Percentiles rank a stretch among this genome's conserved stretches.
Evolutionary conservation across 2,888 invertebrate genomes (phyloP).

Genomic region (Lithophane socia): DNA sequence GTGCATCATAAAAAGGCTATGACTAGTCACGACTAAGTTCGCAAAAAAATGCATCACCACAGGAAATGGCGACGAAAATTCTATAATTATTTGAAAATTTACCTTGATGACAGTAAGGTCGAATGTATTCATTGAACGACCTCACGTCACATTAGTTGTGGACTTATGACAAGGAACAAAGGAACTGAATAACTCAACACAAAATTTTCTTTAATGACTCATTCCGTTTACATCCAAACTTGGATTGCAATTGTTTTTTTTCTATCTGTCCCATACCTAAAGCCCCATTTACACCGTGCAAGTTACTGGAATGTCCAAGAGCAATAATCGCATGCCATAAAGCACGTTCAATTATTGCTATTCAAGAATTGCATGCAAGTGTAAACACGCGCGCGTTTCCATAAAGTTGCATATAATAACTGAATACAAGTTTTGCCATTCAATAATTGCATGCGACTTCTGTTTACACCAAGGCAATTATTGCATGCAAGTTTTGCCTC

Average conservation of each 20-base stretch:
- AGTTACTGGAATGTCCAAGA: no score
- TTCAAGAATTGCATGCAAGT: no score
- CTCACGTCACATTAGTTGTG: conserved; percentile 28
- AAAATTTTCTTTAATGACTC: conserved; percentile 71
- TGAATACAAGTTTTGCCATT: no score
- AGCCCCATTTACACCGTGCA: no score
- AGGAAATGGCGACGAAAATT: conserved; percentile 32
- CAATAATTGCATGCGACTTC: no score
- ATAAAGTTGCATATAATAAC: no score
- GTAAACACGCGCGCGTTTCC: no score
- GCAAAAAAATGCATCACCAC: conserved; percentile 8
- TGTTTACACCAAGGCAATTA: no score
- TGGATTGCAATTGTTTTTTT: conserved; percentile 8
- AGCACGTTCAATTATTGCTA: no score
- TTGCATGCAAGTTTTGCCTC: no score
- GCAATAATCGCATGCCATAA: no score
- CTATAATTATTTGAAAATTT: conserved; percentile 24
- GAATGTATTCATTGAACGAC: conserved; percentile 20
- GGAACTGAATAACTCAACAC: conserved; percentile 51
- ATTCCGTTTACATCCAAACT: conserved; percentile 63
- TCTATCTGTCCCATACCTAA: background rate
- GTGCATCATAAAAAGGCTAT: background rate
- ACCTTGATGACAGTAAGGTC: conserved; percentile 37
- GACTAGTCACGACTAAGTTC: background rate
- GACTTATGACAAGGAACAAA: conserved; percentile 54